These are phyloP conservation scores for Pseudopleuronectes americanus DNA, from an alignment of 2,797 vertebrate species.

Conservation along the genomic window DNA sequence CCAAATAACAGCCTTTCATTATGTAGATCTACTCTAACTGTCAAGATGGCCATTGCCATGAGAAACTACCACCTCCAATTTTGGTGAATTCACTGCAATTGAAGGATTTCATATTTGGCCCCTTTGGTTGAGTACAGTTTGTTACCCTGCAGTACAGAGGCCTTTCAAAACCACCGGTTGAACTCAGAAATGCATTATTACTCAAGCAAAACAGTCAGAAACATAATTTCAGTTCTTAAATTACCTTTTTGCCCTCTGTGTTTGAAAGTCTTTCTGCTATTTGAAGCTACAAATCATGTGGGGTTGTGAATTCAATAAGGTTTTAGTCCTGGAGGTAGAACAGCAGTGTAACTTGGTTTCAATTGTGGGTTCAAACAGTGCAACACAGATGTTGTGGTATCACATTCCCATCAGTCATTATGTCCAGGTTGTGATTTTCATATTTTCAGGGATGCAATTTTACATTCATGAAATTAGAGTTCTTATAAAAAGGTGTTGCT, in stretches of 20 bases:
- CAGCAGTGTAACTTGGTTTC: background rate
- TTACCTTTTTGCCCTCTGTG: background rate
- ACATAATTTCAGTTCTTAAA: slow-evolving; percentile 8
- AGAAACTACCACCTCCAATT: slow-evolving; percentile 10
- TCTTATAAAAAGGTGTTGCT: too few relatives aligned
- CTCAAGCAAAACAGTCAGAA: slow-evolving; percentile 26
- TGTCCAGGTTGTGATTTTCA: background rate
- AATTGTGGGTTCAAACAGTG: background rate
- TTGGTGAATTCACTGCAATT: slow-evolving; percentile 21
- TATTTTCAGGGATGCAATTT: background rate
- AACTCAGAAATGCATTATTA: slow-evolving; percentile 21
- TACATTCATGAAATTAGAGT: background rate
- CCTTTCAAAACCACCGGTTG: slow-evolving; percentile 13
- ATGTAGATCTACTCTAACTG: background rate
- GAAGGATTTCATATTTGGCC: slow-evolving; percentile 18
- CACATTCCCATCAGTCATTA: background rate
- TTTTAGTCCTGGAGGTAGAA: background rate
- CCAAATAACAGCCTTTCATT: background rate
- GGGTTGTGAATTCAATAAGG: slow-evolving; percentile 4
- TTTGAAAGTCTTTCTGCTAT: background rate
- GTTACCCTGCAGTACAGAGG: slow-evolving; percentile 3
- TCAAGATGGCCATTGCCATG: slow-evolving; percentile 19
- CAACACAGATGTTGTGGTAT: background rate
- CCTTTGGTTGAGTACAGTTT: slow-evolving; percentile 8
- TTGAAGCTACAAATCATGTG: background rate